These are phyloP conservation scores for Coturnix japonica DNA, from an alignment of 2,113 vertebrate species.

Conservation along the genomic window DNA sequence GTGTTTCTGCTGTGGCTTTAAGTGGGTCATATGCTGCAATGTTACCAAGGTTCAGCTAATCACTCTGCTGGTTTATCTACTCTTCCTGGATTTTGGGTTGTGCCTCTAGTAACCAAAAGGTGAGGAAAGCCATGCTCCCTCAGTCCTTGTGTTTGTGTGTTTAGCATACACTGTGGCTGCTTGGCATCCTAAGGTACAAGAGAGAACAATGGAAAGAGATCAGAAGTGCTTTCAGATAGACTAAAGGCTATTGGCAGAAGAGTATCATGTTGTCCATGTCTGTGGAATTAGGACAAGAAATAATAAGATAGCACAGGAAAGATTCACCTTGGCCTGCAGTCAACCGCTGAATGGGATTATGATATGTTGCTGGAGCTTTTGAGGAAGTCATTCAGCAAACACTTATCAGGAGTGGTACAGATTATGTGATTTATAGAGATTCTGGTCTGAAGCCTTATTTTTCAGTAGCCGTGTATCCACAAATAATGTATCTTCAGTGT, in stretches of 20 bases:
- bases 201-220: neutral
- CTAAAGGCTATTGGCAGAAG: neutral
- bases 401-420: accelerated
- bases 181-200: neutral
- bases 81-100: neutral
- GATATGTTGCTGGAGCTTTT: neutral
- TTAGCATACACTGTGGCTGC: neutral
- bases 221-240: neutral
- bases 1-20: neutral
- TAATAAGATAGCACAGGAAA: neutral
- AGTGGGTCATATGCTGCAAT: neutral
- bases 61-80: neutral
- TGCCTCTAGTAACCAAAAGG: neutral
- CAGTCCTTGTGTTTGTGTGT: neutral
- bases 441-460: neutral
- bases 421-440: neutral
- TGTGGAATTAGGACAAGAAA: neutral
- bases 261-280: accelerated
- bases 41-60: neutral
- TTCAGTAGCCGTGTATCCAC: neutral
- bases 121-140: neutral
- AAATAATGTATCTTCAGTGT: neutral
- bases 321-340: neutral
- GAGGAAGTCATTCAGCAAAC: neutral
- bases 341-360: neutral